Evolutionary conservation across 2,113 vertebrate genomes (phyloP).

Genomic region (Furnarius figulus): DNA sequence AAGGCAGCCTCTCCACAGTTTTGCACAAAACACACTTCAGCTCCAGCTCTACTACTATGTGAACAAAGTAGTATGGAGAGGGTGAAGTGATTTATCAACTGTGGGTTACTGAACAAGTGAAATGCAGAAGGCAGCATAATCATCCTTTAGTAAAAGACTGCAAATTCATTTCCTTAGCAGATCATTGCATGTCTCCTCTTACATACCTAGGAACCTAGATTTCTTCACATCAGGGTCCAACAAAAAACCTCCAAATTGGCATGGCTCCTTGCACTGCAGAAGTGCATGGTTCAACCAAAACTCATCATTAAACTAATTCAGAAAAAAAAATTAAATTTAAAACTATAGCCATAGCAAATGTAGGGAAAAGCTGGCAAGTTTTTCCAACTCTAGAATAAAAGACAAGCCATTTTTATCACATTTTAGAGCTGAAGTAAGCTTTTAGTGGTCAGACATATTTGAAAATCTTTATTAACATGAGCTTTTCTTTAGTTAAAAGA

Average conservation of each 20-base stretch:
- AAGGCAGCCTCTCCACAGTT: background rate
- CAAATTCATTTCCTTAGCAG: background rate
- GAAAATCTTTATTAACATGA: background rate
- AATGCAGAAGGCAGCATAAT: background rate
- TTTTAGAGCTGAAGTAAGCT: background rate
- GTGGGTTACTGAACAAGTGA: background rate
- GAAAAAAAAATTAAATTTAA: background rate
- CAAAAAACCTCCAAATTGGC: background rate
- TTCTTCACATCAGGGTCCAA: background rate
- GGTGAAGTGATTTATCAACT: background rate
- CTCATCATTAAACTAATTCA: background rate
- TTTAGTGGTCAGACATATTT: background rate
- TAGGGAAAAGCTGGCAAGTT: background rate
- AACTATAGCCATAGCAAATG: background rate
- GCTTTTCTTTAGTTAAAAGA: background rate
- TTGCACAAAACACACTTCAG: background rate
- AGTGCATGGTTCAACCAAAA: background rate
- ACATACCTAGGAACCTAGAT: background rate
- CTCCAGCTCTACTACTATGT: background rate
- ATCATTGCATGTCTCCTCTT: background rate
- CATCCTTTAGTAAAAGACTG: background rate
- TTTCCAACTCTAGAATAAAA: background rate
- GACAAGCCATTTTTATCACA: background rate
- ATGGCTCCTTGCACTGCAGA: background rate
- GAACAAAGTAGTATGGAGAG: background rate